Evolutionary conservation across 2,797 vertebrate species (phyloP).

Genomic region (Gastrophryne carolinensis): DNA sequence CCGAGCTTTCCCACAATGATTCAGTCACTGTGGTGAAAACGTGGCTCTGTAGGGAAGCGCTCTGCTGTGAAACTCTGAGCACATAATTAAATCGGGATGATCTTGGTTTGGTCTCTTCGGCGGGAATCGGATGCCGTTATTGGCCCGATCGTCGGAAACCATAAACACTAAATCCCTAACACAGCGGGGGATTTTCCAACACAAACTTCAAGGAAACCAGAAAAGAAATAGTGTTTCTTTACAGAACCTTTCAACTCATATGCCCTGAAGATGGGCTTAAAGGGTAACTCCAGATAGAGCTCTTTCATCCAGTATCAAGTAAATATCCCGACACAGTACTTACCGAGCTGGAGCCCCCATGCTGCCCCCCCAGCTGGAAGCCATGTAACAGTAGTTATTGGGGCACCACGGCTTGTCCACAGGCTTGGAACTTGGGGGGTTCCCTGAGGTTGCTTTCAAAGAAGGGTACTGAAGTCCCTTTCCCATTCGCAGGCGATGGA

Average conservation of each 20-base stretch:
- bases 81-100: conserved; percentile 41
- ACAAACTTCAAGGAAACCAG: conserved; percentile 9
- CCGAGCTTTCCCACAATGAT: conserved; percentile 23
- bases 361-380: too few relatives aligned
- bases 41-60: conserved; percentile 16
- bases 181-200: conserved; percentile 13
- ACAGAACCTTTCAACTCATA: background rate
- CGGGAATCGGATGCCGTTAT: conserved; percentile 13
- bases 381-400: too few relatives aligned
- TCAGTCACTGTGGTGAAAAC: conserved; percentile 26
- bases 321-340: too few relatives aligned
- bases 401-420: conserved; percentile 7
- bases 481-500: conserved; percentile 9
- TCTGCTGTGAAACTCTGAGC: conserved; percentile 28
- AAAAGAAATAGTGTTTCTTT: background rate
- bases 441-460: conserved; percentile 56
- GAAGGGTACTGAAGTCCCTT: conserved; percentile 59
- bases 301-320: background rate
- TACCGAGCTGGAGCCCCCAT: too few relatives aligned
- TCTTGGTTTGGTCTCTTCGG: conserved; percentile 24
- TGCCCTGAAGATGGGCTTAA: background rate
- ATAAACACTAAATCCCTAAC: background rate
- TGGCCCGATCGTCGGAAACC: conserved; percentile 23
- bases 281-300: background rate
- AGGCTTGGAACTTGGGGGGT: conserved; percentile 36